Evolutionary conservation across 2,113 vertebrate species (phyloP), one percentile per base, ranked within the genome.

Genomic region (Aphelocoma coerulescens): DNA sequence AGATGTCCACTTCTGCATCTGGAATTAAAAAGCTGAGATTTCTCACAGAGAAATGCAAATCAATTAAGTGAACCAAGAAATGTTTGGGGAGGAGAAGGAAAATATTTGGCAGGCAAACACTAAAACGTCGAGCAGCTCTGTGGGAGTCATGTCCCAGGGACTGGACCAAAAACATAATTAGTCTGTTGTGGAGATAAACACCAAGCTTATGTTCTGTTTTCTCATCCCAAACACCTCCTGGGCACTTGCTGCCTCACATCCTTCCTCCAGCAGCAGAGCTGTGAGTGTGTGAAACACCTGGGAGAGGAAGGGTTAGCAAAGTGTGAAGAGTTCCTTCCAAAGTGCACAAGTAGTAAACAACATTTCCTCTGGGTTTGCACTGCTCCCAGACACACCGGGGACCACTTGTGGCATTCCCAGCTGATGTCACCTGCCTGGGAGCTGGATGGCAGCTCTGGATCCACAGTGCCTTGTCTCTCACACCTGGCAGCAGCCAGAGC

Each of bases 31-130:
- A 92, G 80, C 79, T 49, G 85, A 89, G 88, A 88, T 89, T 96
- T 95, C 95, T 95, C 96, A 67, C 80, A 82, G 86, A 94, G 93
- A 96, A 96, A 96, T 81, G 88, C 85, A 88, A 81, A 96, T 91
- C 76, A 88, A 58, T 92, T 75, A 90, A 88, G 83, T 3, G 0
- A 96, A 91, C 69, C 55, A 82, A 69, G 85, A 91, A 87, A 91
- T 67, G 78, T 77, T 85, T 91, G 49, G 76, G 83, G 62, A 95
- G 44, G 68, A 72, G 66, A 90, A 80, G 63, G 61, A 67, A 95
- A 96, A 83, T 74, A 91, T 49, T 93, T 93, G 73, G 68, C 82
- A 88, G 82, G 61, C 76, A 92, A 94, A 91, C 59, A 74, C 12
- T 37, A 72, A 80, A 77, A n/a, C 1, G 4, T 67, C 17, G 16